Conservation (phyloP, 2,113 vertebrate genomes). For the Melanotaenia duboulayi region DNA sequence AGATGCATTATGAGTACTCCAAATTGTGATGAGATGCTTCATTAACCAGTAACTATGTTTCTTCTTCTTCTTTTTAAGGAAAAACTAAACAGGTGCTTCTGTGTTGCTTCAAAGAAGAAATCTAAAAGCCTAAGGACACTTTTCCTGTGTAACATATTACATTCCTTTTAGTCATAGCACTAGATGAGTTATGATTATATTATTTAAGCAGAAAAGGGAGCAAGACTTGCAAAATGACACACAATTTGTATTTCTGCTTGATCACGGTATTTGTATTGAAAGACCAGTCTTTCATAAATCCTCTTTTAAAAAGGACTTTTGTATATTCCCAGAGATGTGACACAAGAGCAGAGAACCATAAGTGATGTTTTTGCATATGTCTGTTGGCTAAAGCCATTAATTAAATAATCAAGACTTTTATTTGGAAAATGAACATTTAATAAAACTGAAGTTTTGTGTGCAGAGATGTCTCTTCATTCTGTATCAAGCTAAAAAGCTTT, state of each 20-base stretch:
- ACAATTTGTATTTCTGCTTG: background rate
- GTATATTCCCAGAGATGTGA: background rate
- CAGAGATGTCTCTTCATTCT: background rate
- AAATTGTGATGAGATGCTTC: background rate
- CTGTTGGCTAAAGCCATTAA: background rate
- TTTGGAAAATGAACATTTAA: constrained; percentile 5
- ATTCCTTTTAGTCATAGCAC: background rate
- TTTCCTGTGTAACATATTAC: background rate
- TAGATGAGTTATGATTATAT: background rate
- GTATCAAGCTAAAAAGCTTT: background rate
- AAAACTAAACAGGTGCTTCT: background rate
- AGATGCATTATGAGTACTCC: background rate
- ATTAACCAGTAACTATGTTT: background rate
- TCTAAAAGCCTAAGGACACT: background rate
- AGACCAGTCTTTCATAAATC: background rate
- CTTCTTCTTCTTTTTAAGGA: background rate
- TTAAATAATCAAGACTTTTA: background rate
- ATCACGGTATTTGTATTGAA: background rate
- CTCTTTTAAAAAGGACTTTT: background rate
- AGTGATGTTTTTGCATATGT: constrained; percentile 5
- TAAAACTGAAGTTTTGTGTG: background rate
- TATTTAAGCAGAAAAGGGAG: background rate
- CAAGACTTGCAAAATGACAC: background rate
- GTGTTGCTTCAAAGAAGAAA: background rate
- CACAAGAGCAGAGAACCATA: background rate